Evolutionary conservation across 2,888 invertebrate species (phyloP), one percentile per base, ranked within the genome.

Genomic region (Tipula vernalis): DNA sequence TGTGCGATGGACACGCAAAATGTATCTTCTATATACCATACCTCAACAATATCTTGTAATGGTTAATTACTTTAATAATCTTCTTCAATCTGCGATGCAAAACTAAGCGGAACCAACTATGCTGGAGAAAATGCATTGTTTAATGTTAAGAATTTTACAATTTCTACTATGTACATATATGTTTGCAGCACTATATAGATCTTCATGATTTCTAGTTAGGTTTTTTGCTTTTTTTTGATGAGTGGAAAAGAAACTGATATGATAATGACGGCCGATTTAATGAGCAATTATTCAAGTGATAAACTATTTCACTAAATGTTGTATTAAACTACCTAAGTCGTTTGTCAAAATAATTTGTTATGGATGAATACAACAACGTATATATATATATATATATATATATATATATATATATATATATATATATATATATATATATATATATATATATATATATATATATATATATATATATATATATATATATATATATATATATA

Each of bases 31-130:
- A 71, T 28, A 10, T 10, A 10, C 12, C 71, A 28, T 10, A 71
- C 28, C 28, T 28, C 28, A 28, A 2, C 28, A 28, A 71, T 2
- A 28, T 28, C 71, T 71, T 28, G 28, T 13, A 3, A 71, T 71
- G 18, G 28, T 1, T 71, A 71, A 71, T 71, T 71, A 28, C 28
- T 28, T 28, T 51, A 51, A 51, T 0, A 15, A 51, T 51, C 18
- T 57, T 57, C 18, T 57, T 12, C 18, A 57, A 57, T 57, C 28
- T 28, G 28, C 71, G 12, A 71, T 71, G 28, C 71, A 28, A 71
- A 71, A 71, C 71, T 71, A 71, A 71, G 71, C 71, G 71, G 71
- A 71, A 71, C 71, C 71, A 71, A 71, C 71, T 71, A 71, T 71
- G 71, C 71, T 4, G 13, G 71, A 71, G 71, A 71, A 71, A 71